phyloP scores from a whole-genome alignment of 2,888 invertebrate genomes.

The Caenorhabditis sp. region DNA sequence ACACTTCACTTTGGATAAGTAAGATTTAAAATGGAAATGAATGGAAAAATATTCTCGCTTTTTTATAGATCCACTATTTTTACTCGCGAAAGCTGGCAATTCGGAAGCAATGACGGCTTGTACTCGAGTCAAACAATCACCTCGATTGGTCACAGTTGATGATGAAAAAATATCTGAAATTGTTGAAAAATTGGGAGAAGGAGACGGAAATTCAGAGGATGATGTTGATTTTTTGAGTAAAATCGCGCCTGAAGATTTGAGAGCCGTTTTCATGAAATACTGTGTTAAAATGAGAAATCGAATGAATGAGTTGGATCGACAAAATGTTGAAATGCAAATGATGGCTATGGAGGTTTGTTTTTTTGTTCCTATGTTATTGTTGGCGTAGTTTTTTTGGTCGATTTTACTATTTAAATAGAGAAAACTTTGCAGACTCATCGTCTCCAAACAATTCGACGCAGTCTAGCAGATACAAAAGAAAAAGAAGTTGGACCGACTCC shows the following conservation, averaged over 20 bases:
- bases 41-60: no score
- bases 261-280: constrained; percentile 57
- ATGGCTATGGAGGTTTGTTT: constrained; percentile 47
- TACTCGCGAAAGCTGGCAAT: constrained; percentile 54
- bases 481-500: constrained; percentile 1
- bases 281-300: constrained; percentile 36
- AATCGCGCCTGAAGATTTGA: constrained; percentile 57
- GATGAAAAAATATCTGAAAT: constrained; percentile 46
- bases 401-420: neutral
- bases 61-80: constrained; percentile 60
- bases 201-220: constrained; percentile 13
- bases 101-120: constrained; percentile 36
- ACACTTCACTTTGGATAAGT: constrained; percentile 61
- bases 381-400: neutral
- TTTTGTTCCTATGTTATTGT: neutral
- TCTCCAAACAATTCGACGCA: constrained; percentile 48
- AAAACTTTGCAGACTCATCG: constrained; percentile 26
- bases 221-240: constrained; percentile 5
- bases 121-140: constrained; percentile 33
- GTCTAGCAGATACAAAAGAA: constrained; percentile 43
- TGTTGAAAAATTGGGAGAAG: constrained; percentile 33
- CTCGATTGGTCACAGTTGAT: constrained; percentile 52
- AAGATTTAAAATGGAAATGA: constrained; percentile 17
- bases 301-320: constrained; percentile 38
- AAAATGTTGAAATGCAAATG: constrained; percentile 49